Evolutionary conservation across 2,113 vertebrate genomes (phyloP).

Genomic region (Penelope pileata): DNA sequence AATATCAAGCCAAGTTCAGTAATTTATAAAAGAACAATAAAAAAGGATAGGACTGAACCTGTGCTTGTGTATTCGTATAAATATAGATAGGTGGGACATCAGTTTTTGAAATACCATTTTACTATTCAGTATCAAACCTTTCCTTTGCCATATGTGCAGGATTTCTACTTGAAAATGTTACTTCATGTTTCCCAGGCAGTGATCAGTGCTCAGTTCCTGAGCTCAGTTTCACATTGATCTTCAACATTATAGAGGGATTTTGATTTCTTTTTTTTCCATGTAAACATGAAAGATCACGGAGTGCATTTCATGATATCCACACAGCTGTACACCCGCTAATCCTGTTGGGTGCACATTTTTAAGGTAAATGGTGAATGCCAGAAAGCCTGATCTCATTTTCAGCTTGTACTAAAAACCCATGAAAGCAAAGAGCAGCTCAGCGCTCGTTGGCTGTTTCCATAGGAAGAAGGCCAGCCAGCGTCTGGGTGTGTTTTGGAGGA

Average conservation of each 20-base stretch:
- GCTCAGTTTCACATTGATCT: not conserved
- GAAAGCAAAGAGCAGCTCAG: constrained; percentile 55
- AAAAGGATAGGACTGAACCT: not conserved
- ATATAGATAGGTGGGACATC: constrained; percentile 30
- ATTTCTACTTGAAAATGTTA: constrained; percentile 13
- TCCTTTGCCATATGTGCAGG: constrained; percentile 26
- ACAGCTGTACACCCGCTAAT: not conserved
- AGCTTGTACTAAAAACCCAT: constrained; percentile 11
- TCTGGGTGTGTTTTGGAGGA: constrained; percentile 62
- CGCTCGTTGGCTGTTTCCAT: constrained; percentile 48
- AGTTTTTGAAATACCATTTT: constrained; percentile 9
- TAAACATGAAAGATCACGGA: not conserved
- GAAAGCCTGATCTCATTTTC: constrained; percentile 39
- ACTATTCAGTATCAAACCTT: constrained; percentile 22
- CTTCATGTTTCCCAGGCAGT: constrained; percentile 20
- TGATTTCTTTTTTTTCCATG: not conserved
- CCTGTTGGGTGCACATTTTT: not conserved
- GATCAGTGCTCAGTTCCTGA: not conserved
- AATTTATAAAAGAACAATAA: not conserved
- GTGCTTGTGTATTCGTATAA: constrained; percentile 7
- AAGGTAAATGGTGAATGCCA: not conserved
- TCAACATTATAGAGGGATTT: not conserved
- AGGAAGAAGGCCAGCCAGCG: constrained; percentile 44
- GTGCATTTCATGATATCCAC: not conserved
- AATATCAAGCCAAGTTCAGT: not conserved